These are phyloP conservation scores for Heliconius erato DNA, from an alignment of 2,888 invertebrate genomes.

Conservation along the genomic window DNA sequence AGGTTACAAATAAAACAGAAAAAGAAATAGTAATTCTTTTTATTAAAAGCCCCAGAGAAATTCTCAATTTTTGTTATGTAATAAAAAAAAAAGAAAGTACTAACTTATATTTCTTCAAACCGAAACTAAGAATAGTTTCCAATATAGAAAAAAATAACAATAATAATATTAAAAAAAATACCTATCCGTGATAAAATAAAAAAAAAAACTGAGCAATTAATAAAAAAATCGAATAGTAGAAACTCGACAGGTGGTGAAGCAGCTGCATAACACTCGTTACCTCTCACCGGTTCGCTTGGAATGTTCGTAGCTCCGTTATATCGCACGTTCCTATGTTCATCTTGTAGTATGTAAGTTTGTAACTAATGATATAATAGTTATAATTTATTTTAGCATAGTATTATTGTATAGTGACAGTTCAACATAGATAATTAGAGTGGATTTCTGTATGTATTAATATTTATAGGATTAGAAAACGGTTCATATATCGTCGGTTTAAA, in stretches of 20 bases:
- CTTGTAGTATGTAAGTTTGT: not conserved
- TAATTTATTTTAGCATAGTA: not conserved
- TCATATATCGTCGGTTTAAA: too few relatives aligned
- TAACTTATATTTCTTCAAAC: too few relatives aligned
- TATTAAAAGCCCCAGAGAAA: not conserved
- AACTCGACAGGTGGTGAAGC: constrained; percentile 24
- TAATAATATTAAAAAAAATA: too few relatives aligned
- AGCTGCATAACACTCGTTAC: constrained; percentile 33
- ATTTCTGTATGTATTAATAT: too few relatives aligned
- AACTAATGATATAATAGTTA: not conserved
- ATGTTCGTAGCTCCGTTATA: constrained; percentile 33
- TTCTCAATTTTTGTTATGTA: too few relatives aligned
- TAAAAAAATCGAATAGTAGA: constrained; percentile 19
- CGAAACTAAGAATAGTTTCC: not conserved
- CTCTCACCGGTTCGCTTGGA: constrained; percentile 37
- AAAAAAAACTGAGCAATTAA: constrained; percentile 1
- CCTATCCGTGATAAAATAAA: not conserved
- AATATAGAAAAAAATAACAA: not conserved
- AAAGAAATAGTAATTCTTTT: not conserved
- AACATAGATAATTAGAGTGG: too few relatives aligned
- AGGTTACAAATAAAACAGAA: not conserved
- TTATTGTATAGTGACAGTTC: not conserved
- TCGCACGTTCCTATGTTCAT: constrained; percentile 25
- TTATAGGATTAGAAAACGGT: too few relatives aligned
- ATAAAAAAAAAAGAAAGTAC: too few relatives aligned